These are phyloP conservation scores for Plectropomus leopardus DNA, from an alignment of 2,113 vertebrate species.

Conservation along the genomic window DNA sequence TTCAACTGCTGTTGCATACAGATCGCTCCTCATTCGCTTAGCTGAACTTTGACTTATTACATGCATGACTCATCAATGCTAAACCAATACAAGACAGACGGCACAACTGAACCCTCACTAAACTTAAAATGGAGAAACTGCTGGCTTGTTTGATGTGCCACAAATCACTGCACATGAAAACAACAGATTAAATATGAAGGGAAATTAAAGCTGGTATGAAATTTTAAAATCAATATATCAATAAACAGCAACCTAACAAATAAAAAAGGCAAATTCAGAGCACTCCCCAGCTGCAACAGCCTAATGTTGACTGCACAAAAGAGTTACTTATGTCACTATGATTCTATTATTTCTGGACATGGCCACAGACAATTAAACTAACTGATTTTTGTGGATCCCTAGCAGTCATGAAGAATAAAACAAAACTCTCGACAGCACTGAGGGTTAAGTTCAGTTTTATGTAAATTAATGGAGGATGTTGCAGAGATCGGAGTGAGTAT, in stretches of 20 bases:
- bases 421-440: not conserved
- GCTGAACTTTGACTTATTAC: conserved; percentile 24
- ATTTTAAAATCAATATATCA: conserved; percentile 10
- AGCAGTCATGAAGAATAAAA: not conserved
- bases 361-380: not conserved
- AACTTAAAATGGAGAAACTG: not conserved
- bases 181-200: not conserved
- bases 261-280: not conserved
- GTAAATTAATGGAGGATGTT: not conserved
- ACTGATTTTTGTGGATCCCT: conserved; percentile 4
- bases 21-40: not conserved
- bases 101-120: not conserved
- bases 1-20: not conserved
- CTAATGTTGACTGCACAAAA: not conserved
- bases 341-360: not conserved
- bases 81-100: not conserved
- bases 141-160: conserved; percentile 3
- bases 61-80: not conserved
- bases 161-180: conserved; percentile 10
- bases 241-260: not conserved
- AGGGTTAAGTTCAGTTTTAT: not conserved
- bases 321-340: not conserved
- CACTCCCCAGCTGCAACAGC: not conserved
- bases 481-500: not conserved
- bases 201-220: conserved; percentile 1